These are phyloP conservation scores for Sebastes steindachneri DNA, from an alignment of 2,797 vertebrate species.

Conservation along the genomic window DNA sequence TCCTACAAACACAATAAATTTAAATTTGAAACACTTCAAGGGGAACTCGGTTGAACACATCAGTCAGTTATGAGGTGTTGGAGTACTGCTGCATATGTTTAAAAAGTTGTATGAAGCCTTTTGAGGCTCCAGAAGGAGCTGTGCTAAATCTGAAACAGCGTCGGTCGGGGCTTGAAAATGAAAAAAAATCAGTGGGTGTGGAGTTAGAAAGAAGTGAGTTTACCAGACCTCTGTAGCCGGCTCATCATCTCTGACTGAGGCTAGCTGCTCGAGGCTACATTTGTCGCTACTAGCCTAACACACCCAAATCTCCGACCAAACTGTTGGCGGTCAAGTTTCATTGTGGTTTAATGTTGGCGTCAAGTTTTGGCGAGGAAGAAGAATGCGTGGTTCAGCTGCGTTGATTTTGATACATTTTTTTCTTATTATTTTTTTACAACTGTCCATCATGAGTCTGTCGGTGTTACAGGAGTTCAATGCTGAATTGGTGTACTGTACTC, in stretches of 20 bases:
- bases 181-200: background rate
- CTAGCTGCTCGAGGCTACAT: background rate
- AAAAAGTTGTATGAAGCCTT: background rate
- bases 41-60: background rate
- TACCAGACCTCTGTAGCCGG: background rate
- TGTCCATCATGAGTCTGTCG: background rate
- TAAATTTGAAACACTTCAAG: background rate
- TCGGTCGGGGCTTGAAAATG: background rate
- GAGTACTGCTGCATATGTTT: background rate
- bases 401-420: no score
- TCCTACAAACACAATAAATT: background rate
- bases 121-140: background rate
- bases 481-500: background rate
- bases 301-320: background rate
- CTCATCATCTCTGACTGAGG: background rate
- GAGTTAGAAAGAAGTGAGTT: background rate
- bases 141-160: rapidly evolving
- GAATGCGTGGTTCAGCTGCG: no score
- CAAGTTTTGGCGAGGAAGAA: no score
- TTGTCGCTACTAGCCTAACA: background rate
- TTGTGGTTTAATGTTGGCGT: no score
- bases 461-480: background rate
- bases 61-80: background rate
- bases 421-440: no score
- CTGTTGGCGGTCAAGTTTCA: background rate